Evolutionary conservation across 2,797 vertebrate species (phyloP), one percentile per base, ranked within the genome.

Genomic region (Cynodonichthys magdalenae): DNA sequence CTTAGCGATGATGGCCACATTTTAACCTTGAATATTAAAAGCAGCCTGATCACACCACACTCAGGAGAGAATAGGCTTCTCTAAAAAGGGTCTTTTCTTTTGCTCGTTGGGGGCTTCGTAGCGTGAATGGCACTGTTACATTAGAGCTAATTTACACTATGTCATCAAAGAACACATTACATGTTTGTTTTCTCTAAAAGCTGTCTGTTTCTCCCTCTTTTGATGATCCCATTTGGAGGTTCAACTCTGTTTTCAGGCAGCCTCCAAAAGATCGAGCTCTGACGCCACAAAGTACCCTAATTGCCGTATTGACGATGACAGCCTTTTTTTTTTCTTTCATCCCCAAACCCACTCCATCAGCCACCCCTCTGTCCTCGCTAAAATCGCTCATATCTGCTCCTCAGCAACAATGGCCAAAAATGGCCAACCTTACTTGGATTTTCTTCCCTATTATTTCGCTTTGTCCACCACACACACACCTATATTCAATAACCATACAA

Each of bases 311-410:
- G 71, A 64, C 66, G 47, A 57, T 63, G 71, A 71, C 79, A 75
- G 80, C 70, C 84, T 70, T 77, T 60, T 39, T 79, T n/a, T 79
- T 62, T 78, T 79, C 87, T 82, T 84, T 81, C 78, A 90, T 85
- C 75, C 29, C 59, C 8, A 10, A 69, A 63, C 63, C 61, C 80
- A 79, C 81, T 75, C 72, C 71, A 80, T 79, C 80, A 72, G 66
- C 67, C 78, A 53, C 77, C 81, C 74, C 71, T 77, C 69, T 55
- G 61, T 62, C 66, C 76, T 73, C 71, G 59, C 77, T 72, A 47
- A 36, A 36, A 57, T 65, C 68, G 69, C 82, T 87, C 74, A 49
- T 49, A 57, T 54, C 62, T 63, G 63, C 75, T 79, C 71, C 78
- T 71, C 54, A 24, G 54, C 27, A 60, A 81, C 77, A 79, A 81